Evolutionary conservation across 2,113 vertebrate species (phyloP).

Genomic region (Strix uralensis): DNA sequence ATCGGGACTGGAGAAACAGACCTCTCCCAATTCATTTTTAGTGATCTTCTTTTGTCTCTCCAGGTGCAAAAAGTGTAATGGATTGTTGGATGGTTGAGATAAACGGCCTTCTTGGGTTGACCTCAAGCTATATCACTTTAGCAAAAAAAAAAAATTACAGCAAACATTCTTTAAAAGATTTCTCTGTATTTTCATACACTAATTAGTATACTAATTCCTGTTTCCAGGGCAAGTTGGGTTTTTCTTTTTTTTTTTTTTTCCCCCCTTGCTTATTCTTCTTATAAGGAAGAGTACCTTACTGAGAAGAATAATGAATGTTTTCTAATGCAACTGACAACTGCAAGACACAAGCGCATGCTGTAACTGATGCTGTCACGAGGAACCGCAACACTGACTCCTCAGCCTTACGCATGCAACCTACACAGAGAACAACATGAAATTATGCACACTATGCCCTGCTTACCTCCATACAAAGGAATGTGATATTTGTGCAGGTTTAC

Average conservation of each 20-base stretch:
- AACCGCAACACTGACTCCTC: neutral
- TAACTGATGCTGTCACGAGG: neutral
- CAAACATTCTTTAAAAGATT: neutral
- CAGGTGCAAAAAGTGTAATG: neutral
- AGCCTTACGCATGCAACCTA: neutral
- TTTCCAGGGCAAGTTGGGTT: slow-evolving; percentile 11
- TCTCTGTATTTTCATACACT: neutral
- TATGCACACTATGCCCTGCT: slow-evolving; percentile 13
- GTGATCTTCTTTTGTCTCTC: neutral
- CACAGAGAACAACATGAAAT: neutral
- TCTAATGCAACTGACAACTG: neutral
- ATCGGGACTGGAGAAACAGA: neutral
- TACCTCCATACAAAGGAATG: slow-evolving; percentile 34
- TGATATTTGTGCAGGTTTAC: slow-evolving; percentile 54
- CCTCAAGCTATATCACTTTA: neutral
- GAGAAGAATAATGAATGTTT: neutral
- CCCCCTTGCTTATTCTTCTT: neutral
- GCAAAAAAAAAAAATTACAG: neutral
- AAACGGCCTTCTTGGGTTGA: neutral
- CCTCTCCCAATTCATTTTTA: neutral
- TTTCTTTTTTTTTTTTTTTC: neutral
- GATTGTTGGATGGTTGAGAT: neutral
- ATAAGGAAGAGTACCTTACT: neutral
- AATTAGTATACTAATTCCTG: slow-evolving; percentile 4
- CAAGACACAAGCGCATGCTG: neutral